Conservation (phyloP, 2,113 vertebrate species). For the Chlamydotis undulata region DNA sequence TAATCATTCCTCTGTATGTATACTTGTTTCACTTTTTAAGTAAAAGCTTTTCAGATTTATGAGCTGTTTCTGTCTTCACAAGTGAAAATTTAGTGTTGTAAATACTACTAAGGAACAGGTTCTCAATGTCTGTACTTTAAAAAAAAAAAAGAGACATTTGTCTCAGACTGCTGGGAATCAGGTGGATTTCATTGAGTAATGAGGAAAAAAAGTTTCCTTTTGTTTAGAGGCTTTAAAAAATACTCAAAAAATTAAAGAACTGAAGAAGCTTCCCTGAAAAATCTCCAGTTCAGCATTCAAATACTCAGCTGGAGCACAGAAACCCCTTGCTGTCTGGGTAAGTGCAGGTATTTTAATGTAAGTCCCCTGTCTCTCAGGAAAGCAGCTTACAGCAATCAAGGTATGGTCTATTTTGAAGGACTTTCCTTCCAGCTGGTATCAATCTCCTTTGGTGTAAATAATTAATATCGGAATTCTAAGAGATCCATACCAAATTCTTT, state of each 20-base stretch:
- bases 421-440: neutral
- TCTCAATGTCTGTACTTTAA: neutral
- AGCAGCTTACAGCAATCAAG: neutral
- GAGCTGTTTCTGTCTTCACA: neutral
- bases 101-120: neutral
- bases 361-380: neutral
- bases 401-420: neutral
- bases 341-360: neutral
- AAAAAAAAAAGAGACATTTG: neutral
- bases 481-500: neutral
- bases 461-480: neutral
- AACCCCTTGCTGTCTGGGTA: neutral
- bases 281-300: neutral
- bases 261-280: neutral
- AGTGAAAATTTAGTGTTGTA: neutral
- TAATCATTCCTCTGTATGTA: neutral
- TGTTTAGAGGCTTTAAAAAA: neutral
- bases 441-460: neutral
- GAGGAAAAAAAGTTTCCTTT: neutral
- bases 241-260: neutral
- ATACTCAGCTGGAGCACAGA: neutral
- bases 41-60: neutral
- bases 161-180: neutral
- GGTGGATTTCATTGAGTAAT: neutral
- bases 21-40: neutral